Conservation (phyloP, 2,113 vertebrate genomes). For the Barbus barbus region DNA sequence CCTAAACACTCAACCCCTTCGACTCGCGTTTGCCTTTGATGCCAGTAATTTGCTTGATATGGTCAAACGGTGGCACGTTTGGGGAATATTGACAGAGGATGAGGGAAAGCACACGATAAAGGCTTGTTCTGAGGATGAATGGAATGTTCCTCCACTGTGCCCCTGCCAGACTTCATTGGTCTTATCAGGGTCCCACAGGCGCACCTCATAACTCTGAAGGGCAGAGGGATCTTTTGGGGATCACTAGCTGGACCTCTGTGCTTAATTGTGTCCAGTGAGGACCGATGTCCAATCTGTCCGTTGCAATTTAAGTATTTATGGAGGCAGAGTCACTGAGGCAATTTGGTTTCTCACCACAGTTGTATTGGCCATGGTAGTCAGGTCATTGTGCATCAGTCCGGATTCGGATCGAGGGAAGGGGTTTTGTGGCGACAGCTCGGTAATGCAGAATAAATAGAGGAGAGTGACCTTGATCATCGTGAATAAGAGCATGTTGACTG, state of each 20-base stretch:
- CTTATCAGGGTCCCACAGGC: conserved; percentile 61
- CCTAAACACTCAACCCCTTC: conserved; percentile 14
- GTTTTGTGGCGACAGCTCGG: conserved; percentile 3
- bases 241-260: conserved; percentile 30
- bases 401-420: background rate
- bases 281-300: conserved; percentile 30
- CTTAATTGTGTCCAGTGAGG: conserved; percentile 56
- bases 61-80: too few species aligned
- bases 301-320: conserved; percentile 47
- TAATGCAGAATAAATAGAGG: conserved; percentile 47
- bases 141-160: conserved; percentile 34
- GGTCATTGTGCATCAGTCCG: conserved; percentile 28
- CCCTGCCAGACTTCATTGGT: conserved; percentile 53
- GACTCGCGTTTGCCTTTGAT: too few species aligned
- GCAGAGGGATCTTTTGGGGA: conserved; percentile 42
- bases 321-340: conserved; percentile 38
- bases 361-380: background rate
- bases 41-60: too few species aligned
- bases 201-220: conserved; percentile 55
- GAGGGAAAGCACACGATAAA: conserved; percentile 44
- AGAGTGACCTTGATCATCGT: conserved; percentile 45
- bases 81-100: conserved; percentile 55
- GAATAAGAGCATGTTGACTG: conserved; percentile 31
- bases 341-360: conserved; percentile 22
- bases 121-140: conserved; percentile 55